Conservation (phyloP, 2,113 vertebrate species). For the Scopus umbretta region DNA sequence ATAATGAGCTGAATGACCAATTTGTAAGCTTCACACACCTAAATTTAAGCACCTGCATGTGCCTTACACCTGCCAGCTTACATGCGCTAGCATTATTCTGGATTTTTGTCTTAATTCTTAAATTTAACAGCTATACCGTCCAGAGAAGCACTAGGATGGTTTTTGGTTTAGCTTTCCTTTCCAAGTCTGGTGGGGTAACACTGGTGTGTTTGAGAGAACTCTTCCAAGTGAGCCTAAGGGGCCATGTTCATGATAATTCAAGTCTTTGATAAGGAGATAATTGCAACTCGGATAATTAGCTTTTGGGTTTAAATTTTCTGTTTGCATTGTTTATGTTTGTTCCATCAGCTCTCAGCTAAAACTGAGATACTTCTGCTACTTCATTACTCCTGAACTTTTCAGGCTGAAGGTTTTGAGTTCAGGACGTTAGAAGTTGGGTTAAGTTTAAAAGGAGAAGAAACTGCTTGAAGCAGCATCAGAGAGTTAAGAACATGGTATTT, state of each 20-base stretch:
- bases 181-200: background rate
- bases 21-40: background rate
- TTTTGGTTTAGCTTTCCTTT: slow-evolving; percentile 6
- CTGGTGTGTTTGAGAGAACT: background rate
- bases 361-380: background rate
- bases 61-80: background rate
- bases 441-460: background rate
- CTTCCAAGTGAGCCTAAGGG: background rate
- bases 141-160: background rate
- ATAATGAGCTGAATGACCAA: background rate
- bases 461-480: background rate
- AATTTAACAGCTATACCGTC: background rate
- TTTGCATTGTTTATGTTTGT: background rate
- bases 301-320: background rate
- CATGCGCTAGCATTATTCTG: background rate
- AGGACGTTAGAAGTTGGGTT: background rate
- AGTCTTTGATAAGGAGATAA: slow-evolving; percentile 1
- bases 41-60: background rate
- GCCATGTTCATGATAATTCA: background rate
- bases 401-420: background rate
- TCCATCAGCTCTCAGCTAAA: background rate
- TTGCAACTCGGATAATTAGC: background rate
- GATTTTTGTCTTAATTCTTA: background rate
- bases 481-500: background rate
- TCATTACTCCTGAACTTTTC: background rate